Evolutionary conservation across 30 jellyfish, hydroid and myxozoan genomes (phyloP), one percentile per base, ranked within the genome.

Genomic region (Nemopilema nomurai): DNA sequence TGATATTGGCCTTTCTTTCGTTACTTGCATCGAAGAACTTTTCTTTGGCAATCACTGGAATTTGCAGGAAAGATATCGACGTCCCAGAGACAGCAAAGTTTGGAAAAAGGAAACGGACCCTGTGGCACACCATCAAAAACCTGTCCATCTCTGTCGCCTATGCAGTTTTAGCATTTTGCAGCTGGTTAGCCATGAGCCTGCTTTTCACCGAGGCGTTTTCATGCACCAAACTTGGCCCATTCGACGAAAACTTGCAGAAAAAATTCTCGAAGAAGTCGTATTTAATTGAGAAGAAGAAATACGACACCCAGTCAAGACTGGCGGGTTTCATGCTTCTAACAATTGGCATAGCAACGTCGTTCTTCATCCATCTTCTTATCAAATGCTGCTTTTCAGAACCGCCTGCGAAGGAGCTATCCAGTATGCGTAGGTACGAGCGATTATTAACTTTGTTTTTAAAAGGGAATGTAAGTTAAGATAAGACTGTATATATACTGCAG

Each of bases 201-300:
- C 73, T 83, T n/a, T 21, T 73, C 49, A 70, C 92, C 1, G 92
- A 83, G 16, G 66, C 92, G 1, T 83, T 27, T 49, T 49, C 63
- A 4, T 83, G 92, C 86, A 83, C 74, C 20, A 29, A 24, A 57
- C 22, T 70, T 57, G 92, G 92, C 53, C 92, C 92, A 16, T 51
- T 67, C 62, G 25, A 4, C 77, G 57, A 79, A 22, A 28, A 18
- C 26, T 28, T 67, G 1, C 63, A 71, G n/a, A 41, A 69, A 1
- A 66, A 32, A 17, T 23, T 30, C 28, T 13, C 24, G 3, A 29
- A 25, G 19, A 20, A 0, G 0, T 32, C 1, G 0, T 41, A 41
- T 41, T 6, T 3, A 13, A 41, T 13, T 13, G 62, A 29, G 68
- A 69, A 81, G 32, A 74, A 49, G 30, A 41, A 51, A 51, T 33